These are phyloP conservation scores for Luperina testacea DNA, from an alignment of 2,888 invertebrate genomes.

Conservation along the genomic window DNA sequence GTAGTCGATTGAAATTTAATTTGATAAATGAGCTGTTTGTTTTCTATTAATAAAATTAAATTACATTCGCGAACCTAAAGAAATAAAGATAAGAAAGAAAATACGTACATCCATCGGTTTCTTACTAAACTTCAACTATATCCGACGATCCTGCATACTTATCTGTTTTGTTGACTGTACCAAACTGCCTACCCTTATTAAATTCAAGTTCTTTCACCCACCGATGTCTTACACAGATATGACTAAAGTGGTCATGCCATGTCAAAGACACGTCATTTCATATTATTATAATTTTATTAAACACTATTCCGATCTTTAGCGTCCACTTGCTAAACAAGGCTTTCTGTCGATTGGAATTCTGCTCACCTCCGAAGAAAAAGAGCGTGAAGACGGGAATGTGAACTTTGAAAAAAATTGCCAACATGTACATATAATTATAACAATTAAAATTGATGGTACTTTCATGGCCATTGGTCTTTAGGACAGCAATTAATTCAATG, in stretches of 20 bases:
- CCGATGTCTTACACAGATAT: not conserved
- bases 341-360: constrained; percentile 44
- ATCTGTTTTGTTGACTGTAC: not conserved
- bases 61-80: no score
- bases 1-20: no score
- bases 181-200: not conserved
- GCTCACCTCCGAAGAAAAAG: constrained; percentile 36
- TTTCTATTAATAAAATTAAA: no score
- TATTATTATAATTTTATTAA: constrained; percentile 19
- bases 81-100: no score
- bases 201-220: not conserved
- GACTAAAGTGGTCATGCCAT: not conserved
- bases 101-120: no score
- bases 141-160: no score
- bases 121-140: no score
- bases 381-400: constrained; percentile 42
- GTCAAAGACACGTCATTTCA: not conserved
- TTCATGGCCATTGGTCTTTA: constrained; percentile 56
- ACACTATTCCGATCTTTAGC: constrained; percentile 7
- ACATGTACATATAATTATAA: constrained; percentile 43
- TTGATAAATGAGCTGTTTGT: no score
- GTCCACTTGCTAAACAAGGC: constrained; percentile 38
- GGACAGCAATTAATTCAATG: constrained; percentile 44
- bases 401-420: constrained; percentile 52
- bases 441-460: constrained; percentile 50